Evolutionary conservation across 2,113 vertebrate species (phyloP).

Genomic region (Hyaena hyaena): DNA sequence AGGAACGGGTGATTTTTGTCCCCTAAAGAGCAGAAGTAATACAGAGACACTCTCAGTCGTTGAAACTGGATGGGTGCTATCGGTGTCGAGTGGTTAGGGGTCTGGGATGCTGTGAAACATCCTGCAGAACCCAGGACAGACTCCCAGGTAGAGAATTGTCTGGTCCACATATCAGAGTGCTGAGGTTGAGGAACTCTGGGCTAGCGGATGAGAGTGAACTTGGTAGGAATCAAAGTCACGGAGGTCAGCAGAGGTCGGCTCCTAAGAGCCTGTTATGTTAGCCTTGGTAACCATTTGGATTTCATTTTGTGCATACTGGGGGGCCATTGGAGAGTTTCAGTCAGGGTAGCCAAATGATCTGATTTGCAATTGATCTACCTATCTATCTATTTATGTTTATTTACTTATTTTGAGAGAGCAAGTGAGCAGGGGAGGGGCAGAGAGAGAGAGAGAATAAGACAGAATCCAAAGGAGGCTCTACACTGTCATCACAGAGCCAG

Average conservation of each 20-base stretch:
- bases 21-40: neutral
- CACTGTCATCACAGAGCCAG: too few relatives aligned
- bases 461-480: too few relatives aligned
- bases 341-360: neutral
- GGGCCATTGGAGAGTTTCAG: neutral
- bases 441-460: too few relatives aligned
- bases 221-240: neutral
- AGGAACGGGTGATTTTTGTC: neutral
- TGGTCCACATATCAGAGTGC: neutral
- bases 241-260: neutral
- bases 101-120: neutral
- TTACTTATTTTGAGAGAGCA: too few relatives aligned
- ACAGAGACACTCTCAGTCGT: neutral
- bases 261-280: neutral
- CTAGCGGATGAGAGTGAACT: neutral
- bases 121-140: neutral
- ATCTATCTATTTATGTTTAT: too few relatives aligned
- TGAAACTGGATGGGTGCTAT: neutral
- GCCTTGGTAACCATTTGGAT: neutral
- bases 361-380: conserved; percentile 13
- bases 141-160: neutral
- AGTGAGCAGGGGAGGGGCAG: too few relatives aligned
- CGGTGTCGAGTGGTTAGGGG: neutral
- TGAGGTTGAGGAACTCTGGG: neutral
- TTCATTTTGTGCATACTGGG: neutral